Percentiles rank a stretch among this genome's conserved stretches.
phyloP scores from a whole-genome alignment of 2,113 vertebrate genomes.

The Dendropsophus ebraccatus region DNA sequence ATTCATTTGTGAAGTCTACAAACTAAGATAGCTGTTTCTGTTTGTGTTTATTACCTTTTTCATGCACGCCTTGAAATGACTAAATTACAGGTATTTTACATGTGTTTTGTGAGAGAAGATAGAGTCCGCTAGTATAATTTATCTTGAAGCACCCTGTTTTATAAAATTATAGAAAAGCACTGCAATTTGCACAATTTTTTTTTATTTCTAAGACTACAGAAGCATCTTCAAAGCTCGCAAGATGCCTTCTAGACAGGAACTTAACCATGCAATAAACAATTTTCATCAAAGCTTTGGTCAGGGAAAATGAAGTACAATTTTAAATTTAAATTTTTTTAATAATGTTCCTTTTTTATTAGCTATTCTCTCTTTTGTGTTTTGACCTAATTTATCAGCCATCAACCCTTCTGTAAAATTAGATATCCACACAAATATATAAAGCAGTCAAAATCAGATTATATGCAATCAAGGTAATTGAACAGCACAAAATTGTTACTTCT shows the following conservation, averaged over 20 bases:
- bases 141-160: constrained; percentile 83
- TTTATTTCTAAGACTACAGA: constrained; percentile 78
- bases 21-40: constrained; percentile 69
- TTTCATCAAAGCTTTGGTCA: constrained; percentile 80
- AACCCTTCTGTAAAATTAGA: constrained; percentile 69
- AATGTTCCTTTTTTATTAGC: constrained; percentile 78
- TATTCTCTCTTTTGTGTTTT: constrained; percentile 80
- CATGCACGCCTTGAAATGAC: constrained; percentile 77
- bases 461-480: constrained; percentile 81
- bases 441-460: constrained; percentile 77
- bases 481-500: constrained; percentile 73
- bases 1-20: constrained; percentile 75
- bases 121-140: constrained; percentile 89
- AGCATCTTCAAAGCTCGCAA: constrained; percentile 91
- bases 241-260: constrained; percentile 80
- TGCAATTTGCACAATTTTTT: constrained; percentile 87
- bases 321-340: constrained; percentile 76
- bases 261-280: constrained; percentile 83
- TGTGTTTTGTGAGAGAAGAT: constrained; percentile 82
- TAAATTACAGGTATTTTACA: constrained; percentile 87
- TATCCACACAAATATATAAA: constrained; percentile 65
- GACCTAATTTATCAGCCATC: constrained; percentile 74
- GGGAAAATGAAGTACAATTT: constrained; percentile 74
- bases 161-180: constrained; percentile 95
- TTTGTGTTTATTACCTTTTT: constrained; percentile 80